Conservation (phyloP, 1,140 invertebrate genomes). For the Ctenoplectra terminalis region DNA sequence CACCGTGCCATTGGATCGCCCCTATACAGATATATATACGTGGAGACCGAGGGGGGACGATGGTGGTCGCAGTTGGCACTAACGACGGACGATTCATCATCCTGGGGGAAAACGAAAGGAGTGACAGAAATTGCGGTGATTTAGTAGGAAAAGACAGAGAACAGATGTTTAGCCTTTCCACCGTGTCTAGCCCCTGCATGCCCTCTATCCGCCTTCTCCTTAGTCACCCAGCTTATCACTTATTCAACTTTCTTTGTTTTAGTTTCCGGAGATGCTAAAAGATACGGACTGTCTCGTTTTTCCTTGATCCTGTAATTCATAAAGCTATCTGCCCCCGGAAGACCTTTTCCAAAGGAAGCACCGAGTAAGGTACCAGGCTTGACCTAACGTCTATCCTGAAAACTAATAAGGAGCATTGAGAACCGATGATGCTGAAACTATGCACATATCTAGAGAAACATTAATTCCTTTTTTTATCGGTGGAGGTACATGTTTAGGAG, state of each 20-base stretch:
- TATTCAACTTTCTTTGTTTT: not conserved
- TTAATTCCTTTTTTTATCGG: too few species aligned
- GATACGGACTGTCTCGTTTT: too few species aligned
- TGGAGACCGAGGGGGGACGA: too few species aligned
- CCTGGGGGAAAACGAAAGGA: slow-evolving; percentile 61
- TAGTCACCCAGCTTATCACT: not conserved
- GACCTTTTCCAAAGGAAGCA: too few species aligned
- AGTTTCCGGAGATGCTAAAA: too few species aligned
- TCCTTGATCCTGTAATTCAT: not conserved
- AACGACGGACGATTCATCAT: slow-evolving; percentile 71
- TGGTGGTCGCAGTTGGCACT: slow-evolving; percentile 52
- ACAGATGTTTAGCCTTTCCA: slow-evolving; percentile 52
- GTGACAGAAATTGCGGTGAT: slow-evolving; percentile 70
- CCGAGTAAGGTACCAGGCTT: too few species aligned
- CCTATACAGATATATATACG: slow-evolving; percentile 40
- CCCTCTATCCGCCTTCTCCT: slow-evolving; percentile 4
- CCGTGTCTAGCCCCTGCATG: not conserved
- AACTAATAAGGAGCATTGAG: too few species aligned
- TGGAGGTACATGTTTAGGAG: too few species aligned
- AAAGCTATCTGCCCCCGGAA: too few species aligned
- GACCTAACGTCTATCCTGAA: too few species aligned
- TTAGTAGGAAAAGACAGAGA: slow-evolving; percentile 63
- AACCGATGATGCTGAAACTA: too few species aligned
- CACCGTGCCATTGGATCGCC: slow-evolving; percentile 26
- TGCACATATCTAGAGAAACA: too few species aligned